Percentiles rank a stretch among this genome's conserved stretches.
These are phyloP conservation scores for Zoroaster sp. DNA, from an alignment of 53 echinoderm and acorn worm genomes.

Conservation along the genomic window DNA sequence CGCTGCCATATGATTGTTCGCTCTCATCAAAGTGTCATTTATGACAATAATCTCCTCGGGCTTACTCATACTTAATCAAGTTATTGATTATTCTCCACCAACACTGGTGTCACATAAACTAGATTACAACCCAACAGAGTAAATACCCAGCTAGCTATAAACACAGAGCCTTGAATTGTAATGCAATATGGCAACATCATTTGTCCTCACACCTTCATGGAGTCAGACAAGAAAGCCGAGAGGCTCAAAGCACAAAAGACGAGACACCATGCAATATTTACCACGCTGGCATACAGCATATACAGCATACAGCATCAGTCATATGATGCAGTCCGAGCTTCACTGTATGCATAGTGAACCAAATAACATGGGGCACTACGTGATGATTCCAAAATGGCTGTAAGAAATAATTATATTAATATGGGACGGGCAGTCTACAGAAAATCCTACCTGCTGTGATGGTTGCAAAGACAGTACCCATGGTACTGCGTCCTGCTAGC, in stretches of 20 bases:
- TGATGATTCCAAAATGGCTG: not conserved
- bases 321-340: not conserved
- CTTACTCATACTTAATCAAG: slow-evolving; percentile 11
- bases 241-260: not conserved
- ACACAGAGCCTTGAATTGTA: slow-evolving; percentile 16
- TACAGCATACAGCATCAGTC: not conserved
- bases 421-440: not conserved
- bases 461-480: slow-evolving; percentile 36
- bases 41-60: slow-evolving; percentile 6
- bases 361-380: slow-evolving; percentile 11
- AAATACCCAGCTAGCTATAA: not conserved
- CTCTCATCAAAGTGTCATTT: not conserved
- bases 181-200: not conserved
- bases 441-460: slow-evolving; percentile 39
- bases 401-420: not conserved
- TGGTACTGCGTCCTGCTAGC: not conserved
- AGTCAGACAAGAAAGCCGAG: not conserved
- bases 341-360: not conserved
- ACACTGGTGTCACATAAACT: not conserved
- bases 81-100: slow-evolving; percentile 19
- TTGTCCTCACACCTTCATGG: not conserved
- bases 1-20: not conserved
- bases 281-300: too few species aligned
- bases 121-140: slow-evolving; percentile 7
- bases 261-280: not conserved